Base-by-base conservation (phyloP, 2,888 invertebrate genomes). In the Amphipoea oculea region DNA sequence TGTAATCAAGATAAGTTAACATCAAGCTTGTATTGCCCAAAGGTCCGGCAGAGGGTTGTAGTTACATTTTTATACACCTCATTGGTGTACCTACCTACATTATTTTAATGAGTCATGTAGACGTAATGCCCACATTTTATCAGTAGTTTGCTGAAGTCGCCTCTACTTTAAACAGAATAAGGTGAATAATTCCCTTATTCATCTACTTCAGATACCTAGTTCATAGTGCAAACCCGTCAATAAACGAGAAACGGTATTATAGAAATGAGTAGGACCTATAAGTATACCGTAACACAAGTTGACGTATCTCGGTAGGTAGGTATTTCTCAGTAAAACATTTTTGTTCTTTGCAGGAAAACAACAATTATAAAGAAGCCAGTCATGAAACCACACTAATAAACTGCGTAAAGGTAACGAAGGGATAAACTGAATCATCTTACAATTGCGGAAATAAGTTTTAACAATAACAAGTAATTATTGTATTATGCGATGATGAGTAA, bases 241-340 rank as follows among this genome's bases (percentile, higher is more conserved):
- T 54, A 40, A 20, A 51, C 51, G 6, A 54, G n/a, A 54, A 42
- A n/a, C 11, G 9, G 14, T 54, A 48, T 48, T 9, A 82, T 23
- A 29, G 20, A 17, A 57, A 57, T 65, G 14, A 82, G 23, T 48
- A 57, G 57, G 9, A 23, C 4, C 48, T 48, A 48, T 48, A 48
- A 14, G 4, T 48, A 29, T 4, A 48, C 14, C 4, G 29, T 29
- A 23, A n/a, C 29, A 40, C 23, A 48, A 36, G 20, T n/a, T 23
- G 1, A 29, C 40, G 36, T 9, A 40, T 40, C 63, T 40, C 42
- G 6, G 57, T 51, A 66, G 6, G 57, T 51, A 66, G 1, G 36
- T 45, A 62, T 70, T 81, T 62, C 81, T 67, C 17, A 71, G 51
- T 20, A 71, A 77, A 62, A 77, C 6, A 54, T 54, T 40, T 70